A percentile compares a stretch with the other conserved stretches of the same genome.
Evolutionary conservation across 2,888 invertebrate genomes (phyloP).

Genomic region (Ariolimax columbianus): DNA sequence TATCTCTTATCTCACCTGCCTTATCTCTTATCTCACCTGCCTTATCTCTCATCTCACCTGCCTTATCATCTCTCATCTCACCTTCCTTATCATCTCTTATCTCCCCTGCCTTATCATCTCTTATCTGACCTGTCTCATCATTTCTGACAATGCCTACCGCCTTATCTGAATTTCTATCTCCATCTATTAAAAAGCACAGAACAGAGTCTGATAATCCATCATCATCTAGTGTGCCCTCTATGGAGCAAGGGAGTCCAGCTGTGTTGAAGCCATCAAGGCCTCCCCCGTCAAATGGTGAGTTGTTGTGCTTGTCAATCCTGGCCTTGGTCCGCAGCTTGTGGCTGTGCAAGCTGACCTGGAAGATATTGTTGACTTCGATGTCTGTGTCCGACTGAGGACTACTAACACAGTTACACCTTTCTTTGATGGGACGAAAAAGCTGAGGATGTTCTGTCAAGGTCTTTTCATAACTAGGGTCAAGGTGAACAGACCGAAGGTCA

Average conservation of each 20-base stretch:
- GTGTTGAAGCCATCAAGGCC: background rate
- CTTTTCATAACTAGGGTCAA: conserved; percentile 20
- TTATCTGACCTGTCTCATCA: background rate
- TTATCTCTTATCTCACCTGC: too few species aligned
- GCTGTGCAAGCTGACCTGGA: background rate
- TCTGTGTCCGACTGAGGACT: conserved; percentile 13
- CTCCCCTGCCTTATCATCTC: background rate
- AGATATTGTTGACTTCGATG: conserved; percentile 12
- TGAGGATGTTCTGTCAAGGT: conserved; percentile 15
- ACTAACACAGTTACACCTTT: background rate
- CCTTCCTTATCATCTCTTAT: too few species aligned
- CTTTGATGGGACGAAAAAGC: conserved; percentile 26
- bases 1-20: too few species aligned
- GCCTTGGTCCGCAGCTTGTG: background rate
- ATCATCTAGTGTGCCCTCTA: background rate
- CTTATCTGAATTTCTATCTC: background rate
- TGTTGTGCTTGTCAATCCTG: background rate
- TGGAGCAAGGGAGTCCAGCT: background rate
- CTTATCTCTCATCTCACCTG: too few species aligned
- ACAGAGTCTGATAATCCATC: background rate
- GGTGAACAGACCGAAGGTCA: background rate
- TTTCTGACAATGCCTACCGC: background rate
- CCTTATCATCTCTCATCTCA: too few species aligned
- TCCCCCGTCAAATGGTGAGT: background rate
- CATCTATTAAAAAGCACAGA: background rate